Conservation (phyloP, 2,797 vertebrate species). For the Halcyon chelicuti region DNA sequence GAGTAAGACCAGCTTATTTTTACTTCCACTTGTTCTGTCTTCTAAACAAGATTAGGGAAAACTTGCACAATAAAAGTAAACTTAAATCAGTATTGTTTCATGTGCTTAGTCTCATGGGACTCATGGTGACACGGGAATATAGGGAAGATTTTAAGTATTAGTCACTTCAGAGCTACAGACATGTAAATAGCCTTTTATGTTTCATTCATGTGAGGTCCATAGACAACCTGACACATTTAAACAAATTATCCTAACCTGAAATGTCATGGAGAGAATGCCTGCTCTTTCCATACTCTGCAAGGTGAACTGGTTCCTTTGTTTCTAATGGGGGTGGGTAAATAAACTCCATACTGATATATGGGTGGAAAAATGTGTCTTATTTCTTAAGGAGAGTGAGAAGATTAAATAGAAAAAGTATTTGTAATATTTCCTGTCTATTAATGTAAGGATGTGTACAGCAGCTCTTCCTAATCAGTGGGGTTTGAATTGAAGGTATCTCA, state of each 20-base stretch:
- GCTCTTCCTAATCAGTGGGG: not conserved
- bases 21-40: too few relatives aligned
- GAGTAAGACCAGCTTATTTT: not conserved
- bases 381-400: not conserved
- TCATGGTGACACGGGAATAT: not conserved
- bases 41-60: not conserved
- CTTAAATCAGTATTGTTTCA: not conserved
- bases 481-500: not conserved
- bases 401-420: not conserved
- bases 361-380: not conserved
- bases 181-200: not conserved
- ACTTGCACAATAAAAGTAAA: not conserved
- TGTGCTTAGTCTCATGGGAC: not conserved
- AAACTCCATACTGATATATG: not conserved
- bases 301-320: not conserved
- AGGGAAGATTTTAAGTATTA: not conserved
- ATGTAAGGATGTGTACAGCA: not conserved
- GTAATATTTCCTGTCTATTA: not conserved
- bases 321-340: not conserved
- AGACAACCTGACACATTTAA: not conserved
- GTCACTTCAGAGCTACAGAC: not conserved
- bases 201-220: not conserved
- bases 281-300: not conserved
- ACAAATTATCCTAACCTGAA: not conserved
- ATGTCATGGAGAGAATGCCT: not conserved